These are phyloP conservation scores for Drosophila testacea DNA, from an alignment of 2,888 invertebrate genomes.

Conservation along the genomic window DNA sequence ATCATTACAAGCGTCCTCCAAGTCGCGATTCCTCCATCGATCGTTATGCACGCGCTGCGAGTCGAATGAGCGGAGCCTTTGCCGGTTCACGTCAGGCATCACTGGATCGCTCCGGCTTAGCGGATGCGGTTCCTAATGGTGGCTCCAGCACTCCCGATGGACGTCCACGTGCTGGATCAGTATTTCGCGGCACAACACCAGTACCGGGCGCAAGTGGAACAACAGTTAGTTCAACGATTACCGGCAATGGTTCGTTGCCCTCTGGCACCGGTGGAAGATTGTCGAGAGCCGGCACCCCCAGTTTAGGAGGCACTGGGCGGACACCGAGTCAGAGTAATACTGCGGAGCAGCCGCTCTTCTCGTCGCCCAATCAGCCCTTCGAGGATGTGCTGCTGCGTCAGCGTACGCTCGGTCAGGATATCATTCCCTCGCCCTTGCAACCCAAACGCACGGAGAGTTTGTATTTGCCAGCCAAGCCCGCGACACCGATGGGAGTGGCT, in stretches of 20 bases:
- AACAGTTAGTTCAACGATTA: conserved; percentile 78
- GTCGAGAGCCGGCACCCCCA: conserved; percentile 86
- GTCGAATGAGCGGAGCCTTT: conserved; percentile 86
- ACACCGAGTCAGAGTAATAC: conserved; percentile 80
- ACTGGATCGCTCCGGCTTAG: conserved; percentile 88
- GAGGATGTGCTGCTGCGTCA: conserved; percentile 93
- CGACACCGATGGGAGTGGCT: conserved; percentile 82
- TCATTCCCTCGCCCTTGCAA: conserved; percentile 93
- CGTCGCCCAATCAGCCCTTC: conserved; percentile 88
- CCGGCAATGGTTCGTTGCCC: conserved; percentile 89
- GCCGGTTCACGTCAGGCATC: conserved; percentile 91
- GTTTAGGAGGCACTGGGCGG: conserved; percentile 82
- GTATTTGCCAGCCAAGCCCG: conserved; percentile 89
- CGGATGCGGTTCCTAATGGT: conserved; percentile 61
- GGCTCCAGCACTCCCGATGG: conserved; percentile 67
- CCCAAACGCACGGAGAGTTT: conserved; percentile 96
- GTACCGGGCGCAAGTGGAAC: conserved; percentile 43
- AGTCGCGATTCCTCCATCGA: conserved; percentile 95
- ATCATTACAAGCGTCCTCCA: conserved; percentile 96
- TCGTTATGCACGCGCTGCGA: conserved; percentile 90
- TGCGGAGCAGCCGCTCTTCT: conserved; percentile 86
- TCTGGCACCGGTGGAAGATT: conserved; percentile 84
- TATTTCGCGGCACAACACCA: conserved; percentile 86
- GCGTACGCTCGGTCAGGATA: conserved; percentile 93
- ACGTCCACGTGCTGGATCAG: conserved; percentile 87